Base-by-base conservation (phyloP, 2,888 invertebrate species). In the Leptarthrus brevirostris region DNA sequence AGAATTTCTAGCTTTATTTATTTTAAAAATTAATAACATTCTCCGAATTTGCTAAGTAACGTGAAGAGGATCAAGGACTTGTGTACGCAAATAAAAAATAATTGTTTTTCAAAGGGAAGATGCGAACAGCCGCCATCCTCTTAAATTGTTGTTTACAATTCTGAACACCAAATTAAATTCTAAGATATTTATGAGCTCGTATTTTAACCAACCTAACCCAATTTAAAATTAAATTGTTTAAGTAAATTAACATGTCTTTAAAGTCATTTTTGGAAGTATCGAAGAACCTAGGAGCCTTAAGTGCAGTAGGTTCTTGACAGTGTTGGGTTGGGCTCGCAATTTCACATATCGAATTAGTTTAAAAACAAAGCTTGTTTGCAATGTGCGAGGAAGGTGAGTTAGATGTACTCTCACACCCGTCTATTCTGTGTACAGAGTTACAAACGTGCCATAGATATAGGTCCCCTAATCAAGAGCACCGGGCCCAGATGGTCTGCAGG, bases 191-290 rank as follows among this genome's bases (percentile, higher is more conserved):
- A 53, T 53, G 22, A 70, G 70, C 10, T 52, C 16, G 36, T 70
- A 53, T 70, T 70, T 70, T 30, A 70, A 47, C n/a, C n/a, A 70
- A 20, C 52, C n/a, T 34, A 47, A 34, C 52, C 34, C 52, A 53
- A 53, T 70, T 70, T 70, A 34, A 70, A 70, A 52, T 70, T 70
- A 70, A 70, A 70, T 70, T 70, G 49, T 26, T 70, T 34, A 18
- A 22, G 34, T 34, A 34, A 52, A 34, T 70, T 70, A 70, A 34
- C 70, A 34, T 70, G 20, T 70, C 36, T 36, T 53, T 34, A 24
- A 16, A 40, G 1, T 40, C 40, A 3, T 12, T 40, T 6, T 3
- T 12, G 12, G 40, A 40, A 12, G 40, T 40, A 12, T 18, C 18
- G 52, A 52, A 52, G 18, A 3, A 20, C 20, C 52, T 22, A 20